These are phyloP conservation scores for Aethes cnicana DNA, from an alignment of 2,888 invertebrate genomes.

Conservation along the genomic window DNA sequence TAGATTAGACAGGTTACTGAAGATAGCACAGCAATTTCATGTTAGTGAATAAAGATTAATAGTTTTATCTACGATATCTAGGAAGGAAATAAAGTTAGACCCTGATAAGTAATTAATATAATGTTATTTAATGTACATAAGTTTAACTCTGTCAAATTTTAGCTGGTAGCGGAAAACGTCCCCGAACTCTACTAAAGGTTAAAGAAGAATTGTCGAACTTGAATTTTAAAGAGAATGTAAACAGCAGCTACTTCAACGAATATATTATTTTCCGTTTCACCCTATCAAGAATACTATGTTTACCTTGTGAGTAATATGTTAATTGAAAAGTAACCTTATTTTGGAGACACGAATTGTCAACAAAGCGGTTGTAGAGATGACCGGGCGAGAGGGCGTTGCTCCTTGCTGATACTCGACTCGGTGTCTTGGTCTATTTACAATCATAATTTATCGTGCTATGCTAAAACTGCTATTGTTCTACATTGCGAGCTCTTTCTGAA, in stretches of 20 bases:
- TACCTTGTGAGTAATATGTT: not conserved
- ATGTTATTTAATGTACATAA: conserved; percentile 41
- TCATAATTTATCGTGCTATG: conserved; percentile 29
- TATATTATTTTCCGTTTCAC: not conserved
- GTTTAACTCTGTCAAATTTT: conserved; percentile 31
- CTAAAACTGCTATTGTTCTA: conserved; percentile 29
- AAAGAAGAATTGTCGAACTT: not conserved
- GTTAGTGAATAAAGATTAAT: conserved; percentile 32
- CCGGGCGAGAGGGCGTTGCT: conserved; percentile 72
- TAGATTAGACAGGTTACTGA: too few relatives aligned
- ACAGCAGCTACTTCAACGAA: not conserved
- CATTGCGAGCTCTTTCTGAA: conserved; percentile 7
- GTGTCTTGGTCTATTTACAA: conserved; percentile 37
- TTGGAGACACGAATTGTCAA: conserved; percentile 60
- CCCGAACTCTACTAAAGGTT: conserved; percentile 5
- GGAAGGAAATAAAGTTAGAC: conserved; percentile 56
- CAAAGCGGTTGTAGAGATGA: conserved; percentile 52
- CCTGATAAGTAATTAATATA: conserved; percentile 53
- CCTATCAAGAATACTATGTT: too few relatives aligned
- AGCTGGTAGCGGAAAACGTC: not conserved
- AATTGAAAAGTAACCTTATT: conserved; percentile 49
- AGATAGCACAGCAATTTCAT: conserved; percentile 30
- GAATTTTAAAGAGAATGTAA: not conserved
- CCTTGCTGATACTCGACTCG: conserved; percentile 51
- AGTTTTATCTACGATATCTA: conserved; percentile 46